Percentiles rank a stretch among this genome's conserved stretches.
These are phyloP conservation scores for Agonopterix arenella DNA, from an alignment of 2,888 invertebrate species.

Conservation along the genomic window DNA sequence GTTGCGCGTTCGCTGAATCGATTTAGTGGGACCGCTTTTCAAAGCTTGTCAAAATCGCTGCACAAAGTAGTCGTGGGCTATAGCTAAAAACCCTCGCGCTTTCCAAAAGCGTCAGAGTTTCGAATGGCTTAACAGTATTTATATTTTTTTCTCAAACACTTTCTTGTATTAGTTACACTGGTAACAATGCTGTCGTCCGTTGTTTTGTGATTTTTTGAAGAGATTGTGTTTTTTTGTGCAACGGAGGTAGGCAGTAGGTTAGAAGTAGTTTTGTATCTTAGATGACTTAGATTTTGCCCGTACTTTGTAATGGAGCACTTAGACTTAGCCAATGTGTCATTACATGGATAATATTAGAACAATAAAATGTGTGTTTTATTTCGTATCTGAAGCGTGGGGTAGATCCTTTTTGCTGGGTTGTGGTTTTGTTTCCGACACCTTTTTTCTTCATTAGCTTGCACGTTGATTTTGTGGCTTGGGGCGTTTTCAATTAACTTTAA, in stretches of 20 bases:
- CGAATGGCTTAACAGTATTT: constrained; percentile 20
- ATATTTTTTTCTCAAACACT: constrained; percentile 36
- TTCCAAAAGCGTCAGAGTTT: constrained; percentile 7
- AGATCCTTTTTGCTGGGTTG: constrained; percentile 44
- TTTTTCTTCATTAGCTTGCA: constrained; percentile 36
- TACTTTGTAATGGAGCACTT: constrained; percentile 66
- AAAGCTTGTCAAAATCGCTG: too few relatives aligned
- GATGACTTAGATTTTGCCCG: constrained; percentile 56
- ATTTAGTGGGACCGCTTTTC: too few relatives aligned
- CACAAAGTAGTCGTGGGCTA: neutral
- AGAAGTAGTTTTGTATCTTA: constrained; percentile 58
- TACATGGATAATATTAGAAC: constrained; percentile 72
- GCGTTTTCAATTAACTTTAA: too few relatives aligned
- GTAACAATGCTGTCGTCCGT: constrained; percentile 42
- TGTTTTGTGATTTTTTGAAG: constrained; percentile 13
- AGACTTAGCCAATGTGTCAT: constrained; percentile 68
- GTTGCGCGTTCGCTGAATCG: too few relatives aligned
- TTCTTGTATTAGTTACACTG: constrained; percentile 49
- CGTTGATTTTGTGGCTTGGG: constrained; percentile 16
- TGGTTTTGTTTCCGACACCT: constrained; percentile 22
- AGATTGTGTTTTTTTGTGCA: constrained; percentile 18
- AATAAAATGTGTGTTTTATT: constrained; percentile 70
- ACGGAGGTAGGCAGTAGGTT: constrained; percentile 46
- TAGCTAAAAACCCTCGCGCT: neutral
- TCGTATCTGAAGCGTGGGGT: constrained; percentile 50